Evolutionary conservation across 2,888 invertebrate genomes (phyloP).

Genomic region (Scelioninae gen. 2): DNA sequence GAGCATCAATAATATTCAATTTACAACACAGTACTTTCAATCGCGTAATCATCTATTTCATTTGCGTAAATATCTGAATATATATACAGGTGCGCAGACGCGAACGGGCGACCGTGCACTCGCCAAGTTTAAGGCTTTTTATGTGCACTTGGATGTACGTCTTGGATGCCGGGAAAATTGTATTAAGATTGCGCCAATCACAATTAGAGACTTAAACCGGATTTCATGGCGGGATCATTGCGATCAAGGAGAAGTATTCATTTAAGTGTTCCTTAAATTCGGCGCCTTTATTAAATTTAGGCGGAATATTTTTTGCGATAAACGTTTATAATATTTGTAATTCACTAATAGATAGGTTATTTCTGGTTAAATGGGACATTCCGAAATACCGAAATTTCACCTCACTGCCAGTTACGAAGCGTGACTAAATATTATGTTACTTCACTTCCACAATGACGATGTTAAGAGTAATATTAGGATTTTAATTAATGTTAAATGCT

Average conservation of each 20-base stretch:
- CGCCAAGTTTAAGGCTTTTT: slow-evolving; percentile 21
- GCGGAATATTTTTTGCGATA: slow-evolving; percentile 27
- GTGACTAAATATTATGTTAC: too few relatives aligned
- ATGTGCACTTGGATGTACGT: not conserved
- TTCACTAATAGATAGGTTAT: too few relatives aligned
- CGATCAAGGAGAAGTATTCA: slow-evolving; percentile 21
- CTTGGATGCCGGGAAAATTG: slow-evolving; percentile 25
- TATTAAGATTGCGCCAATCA: slow-evolving; percentile 22
- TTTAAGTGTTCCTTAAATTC: slow-evolving; percentile 19
- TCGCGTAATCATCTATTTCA: slow-evolving; percentile 49
- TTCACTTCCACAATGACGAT: not conserved
- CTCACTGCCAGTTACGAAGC: too few relatives aligned
- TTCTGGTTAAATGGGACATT: too few relatives aligned
- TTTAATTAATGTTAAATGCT: too few relatives aligned
- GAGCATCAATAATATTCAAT: slow-evolving; percentile 57
- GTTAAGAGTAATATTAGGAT: too few relatives aligned
- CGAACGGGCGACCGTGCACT: too few relatives aligned
- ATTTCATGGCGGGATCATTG: slow-evolving; percentile 9
- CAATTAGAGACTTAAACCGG: slow-evolving; percentile 12
- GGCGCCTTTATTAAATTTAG: slow-evolving; percentile 3
- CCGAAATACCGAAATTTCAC: too few relatives aligned
- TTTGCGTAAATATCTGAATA: slow-evolving; percentile 39
- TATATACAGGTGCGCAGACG: too few relatives aligned
- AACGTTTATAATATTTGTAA: slow-evolving; percentile 15
- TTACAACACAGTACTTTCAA: slow-evolving; percentile 53